Conservation (phyloP, 2,113 vertebrate species). For the Vimba vimba region DNA sequence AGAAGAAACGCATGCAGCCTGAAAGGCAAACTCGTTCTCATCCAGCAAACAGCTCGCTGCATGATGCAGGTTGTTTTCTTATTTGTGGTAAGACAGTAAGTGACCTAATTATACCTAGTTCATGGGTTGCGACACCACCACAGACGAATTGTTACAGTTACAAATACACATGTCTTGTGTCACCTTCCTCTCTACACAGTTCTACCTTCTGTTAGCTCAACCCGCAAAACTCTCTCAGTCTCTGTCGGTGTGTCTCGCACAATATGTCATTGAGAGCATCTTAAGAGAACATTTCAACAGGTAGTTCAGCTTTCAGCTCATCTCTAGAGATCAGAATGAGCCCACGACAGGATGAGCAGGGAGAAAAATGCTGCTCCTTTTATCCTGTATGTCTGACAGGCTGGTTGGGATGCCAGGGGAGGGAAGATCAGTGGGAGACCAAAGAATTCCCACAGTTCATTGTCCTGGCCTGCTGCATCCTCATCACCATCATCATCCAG, state of each 20-base stretch:
- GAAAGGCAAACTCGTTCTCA: slow-evolving; percentile 51
- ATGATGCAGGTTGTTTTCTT: slow-evolving; percentile 50
- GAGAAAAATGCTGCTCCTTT: slow-evolving; percentile 77
- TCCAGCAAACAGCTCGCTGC: slow-evolving; percentile 29
- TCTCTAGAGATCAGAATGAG: slow-evolving; percentile 70
- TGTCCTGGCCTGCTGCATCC: slow-evolving; percentile 75
- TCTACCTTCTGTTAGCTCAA: background rate
- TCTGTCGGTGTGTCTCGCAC: slow-evolving; percentile 67
- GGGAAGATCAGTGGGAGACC: slow-evolving; percentile 79
- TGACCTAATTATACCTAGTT: slow-evolving; percentile 55
- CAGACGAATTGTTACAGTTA: slow-evolving; percentile 34
- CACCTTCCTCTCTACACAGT: slow-evolving; percentile 26
- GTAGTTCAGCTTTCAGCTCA: slow-evolving; percentile 84
- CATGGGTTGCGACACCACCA: slow-evolving; percentile 24
- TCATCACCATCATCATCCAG: slow-evolving; percentile 57
- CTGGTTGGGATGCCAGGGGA: slow-evolving; percentile 73
- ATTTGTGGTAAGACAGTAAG: slow-evolving; percentile 56
- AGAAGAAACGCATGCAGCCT: slow-evolving; percentile 40
- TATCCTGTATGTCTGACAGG: slow-evolving; percentile 71
- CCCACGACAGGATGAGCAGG: slow-evolving; percentile 66
- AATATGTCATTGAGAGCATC: slow-evolving; percentile 85
- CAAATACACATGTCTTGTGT: slow-evolving; percentile 27
- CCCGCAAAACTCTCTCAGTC: slow-evolving; percentile 36
- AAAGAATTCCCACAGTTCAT: slow-evolving; percentile 83
- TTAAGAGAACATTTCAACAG: slow-evolving; percentile 86